Evolutionary conservation across 2,113 vertebrate genomes (phyloP).

Genomic region (Eurypyga helias): DNA sequence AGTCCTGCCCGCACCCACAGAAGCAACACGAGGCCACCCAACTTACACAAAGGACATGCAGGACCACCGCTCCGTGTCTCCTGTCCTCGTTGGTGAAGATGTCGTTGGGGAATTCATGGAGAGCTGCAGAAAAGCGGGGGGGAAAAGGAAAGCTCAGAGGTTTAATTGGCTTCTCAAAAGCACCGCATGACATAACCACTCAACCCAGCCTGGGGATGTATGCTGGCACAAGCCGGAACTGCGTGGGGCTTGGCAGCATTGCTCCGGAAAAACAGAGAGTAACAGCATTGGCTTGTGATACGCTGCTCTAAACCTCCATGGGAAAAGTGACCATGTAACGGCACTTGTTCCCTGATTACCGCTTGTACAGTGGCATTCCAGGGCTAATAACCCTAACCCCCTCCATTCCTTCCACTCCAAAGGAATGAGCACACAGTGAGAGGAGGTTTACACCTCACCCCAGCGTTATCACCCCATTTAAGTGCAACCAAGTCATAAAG

Average conservation of each 20-base stretch:
- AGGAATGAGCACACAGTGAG: neutral
- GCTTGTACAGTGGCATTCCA: no score
- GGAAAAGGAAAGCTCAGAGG: conserved; percentile 51
- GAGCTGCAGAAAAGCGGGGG: conserved; percentile 77
- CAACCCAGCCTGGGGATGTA: no score
- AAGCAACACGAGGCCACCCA: neutral
- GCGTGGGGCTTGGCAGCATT: no score
- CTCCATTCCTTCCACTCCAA: neutral
- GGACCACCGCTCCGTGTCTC: conserved; percentile 87
- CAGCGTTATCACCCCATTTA: neutral
- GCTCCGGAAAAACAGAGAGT: no score
- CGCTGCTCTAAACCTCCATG: no score
- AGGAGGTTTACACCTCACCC: neutral
- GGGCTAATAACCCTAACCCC: no score
- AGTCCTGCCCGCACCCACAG: neutral
- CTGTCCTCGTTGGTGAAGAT: conserved; percentile 91
- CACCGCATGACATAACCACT: neutral
- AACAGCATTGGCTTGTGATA: no score
- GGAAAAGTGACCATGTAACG: no score
- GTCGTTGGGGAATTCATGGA: conserved; percentile 94
- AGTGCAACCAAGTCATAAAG: neutral
- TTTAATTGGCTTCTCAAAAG: neutral
- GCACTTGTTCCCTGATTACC: no score
- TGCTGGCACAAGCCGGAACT: no score
- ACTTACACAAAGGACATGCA: conserved; percentile 96